Evolutionary conservation across 2,888 invertebrate species (phyloP).

Genomic region (Mimumesa dahlbomi): DNA sequence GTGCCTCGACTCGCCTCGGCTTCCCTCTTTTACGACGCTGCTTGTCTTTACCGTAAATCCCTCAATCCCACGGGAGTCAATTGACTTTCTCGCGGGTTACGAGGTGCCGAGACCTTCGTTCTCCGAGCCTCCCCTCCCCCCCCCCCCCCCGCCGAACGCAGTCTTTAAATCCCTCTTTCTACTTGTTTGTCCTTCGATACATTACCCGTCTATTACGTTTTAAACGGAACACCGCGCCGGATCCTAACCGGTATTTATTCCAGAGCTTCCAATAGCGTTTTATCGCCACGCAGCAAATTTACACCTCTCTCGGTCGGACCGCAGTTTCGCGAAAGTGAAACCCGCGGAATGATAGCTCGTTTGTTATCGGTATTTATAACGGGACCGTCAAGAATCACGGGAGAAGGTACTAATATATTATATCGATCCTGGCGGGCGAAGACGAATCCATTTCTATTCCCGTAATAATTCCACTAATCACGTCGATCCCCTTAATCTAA

Average conservation of each 20-base stretch:
- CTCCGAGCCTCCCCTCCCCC: not conserved
- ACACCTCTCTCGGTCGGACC: no score
- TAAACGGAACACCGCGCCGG: constrained; percentile 12
- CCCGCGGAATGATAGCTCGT: no score
- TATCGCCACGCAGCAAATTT: no score
- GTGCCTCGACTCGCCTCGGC: no score
- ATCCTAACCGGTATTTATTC: not conserved
- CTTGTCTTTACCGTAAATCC: constrained; percentile 71
- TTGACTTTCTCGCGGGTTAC: constrained; percentile 67
- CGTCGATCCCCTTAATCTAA: constrained; percentile 2
- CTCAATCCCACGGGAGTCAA: constrained; percentile 67
- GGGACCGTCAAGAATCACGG: no score
- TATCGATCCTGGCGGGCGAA: no score
- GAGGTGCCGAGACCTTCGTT: constrained; percentile 50
- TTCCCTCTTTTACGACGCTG: constrained; percentile 61
- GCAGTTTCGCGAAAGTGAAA: not conserved
- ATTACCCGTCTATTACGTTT: not conserved
- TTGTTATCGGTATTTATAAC: no score
- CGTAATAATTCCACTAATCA: constrained; percentile 8
- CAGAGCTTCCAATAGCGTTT: no score
- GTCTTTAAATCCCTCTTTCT: constrained; percentile 19
- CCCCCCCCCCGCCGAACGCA: not conserved
- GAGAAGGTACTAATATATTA: no score
- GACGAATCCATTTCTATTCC: not conserved
- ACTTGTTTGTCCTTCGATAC: constrained; percentile 15